These are phyloP conservation scores for Rallus limicola DNA, from an alignment of 2,113 vertebrate species.

Conservation along the genomic window DNA sequence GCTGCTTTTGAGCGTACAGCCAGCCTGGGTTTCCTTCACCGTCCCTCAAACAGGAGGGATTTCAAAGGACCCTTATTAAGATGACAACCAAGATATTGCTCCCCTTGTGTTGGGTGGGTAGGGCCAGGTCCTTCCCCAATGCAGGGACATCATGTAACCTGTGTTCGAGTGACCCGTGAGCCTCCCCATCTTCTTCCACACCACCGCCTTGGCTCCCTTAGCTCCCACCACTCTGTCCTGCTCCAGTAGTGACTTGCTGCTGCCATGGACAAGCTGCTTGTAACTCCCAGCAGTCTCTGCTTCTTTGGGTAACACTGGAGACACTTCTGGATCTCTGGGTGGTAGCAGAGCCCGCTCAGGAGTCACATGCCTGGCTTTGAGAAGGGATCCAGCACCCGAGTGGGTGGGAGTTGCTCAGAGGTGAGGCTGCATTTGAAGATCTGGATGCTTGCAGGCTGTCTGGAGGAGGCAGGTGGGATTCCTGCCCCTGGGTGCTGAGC, in stretches of 20 bases:
- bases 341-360: background rate
- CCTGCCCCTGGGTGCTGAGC: background rate
- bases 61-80: slow-evolving; percentile 36
- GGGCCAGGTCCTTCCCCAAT: slow-evolving; percentile 1
- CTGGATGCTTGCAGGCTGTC: background rate
- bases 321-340: background rate
- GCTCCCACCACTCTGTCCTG: background rate
- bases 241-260: background rate
- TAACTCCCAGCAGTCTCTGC: background rate
- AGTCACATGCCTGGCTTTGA: background rate
- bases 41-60: slow-evolving; percentile 12
- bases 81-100: slow-evolving; percentile 16
- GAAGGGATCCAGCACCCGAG: background rate
- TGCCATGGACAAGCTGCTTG: background rate
- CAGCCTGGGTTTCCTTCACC: slow-evolving; percentile 39
- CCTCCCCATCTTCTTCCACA: background rate
- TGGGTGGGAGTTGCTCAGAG: background rate
- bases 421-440: background rate
- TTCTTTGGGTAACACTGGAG: background rate
- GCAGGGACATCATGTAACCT: background rate
- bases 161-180: background rate
- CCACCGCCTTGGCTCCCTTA: background rate
- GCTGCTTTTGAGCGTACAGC: slow-evolving; percentile 53
- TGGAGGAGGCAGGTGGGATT: background rate
- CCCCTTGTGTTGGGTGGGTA: background rate